Percentiles rank a stretch among this genome's conserved stretches.
Evolutionary conservation across 2,113 vertebrate species (phyloP).

Genomic region (Spheniscus mendiculus): DNA sequence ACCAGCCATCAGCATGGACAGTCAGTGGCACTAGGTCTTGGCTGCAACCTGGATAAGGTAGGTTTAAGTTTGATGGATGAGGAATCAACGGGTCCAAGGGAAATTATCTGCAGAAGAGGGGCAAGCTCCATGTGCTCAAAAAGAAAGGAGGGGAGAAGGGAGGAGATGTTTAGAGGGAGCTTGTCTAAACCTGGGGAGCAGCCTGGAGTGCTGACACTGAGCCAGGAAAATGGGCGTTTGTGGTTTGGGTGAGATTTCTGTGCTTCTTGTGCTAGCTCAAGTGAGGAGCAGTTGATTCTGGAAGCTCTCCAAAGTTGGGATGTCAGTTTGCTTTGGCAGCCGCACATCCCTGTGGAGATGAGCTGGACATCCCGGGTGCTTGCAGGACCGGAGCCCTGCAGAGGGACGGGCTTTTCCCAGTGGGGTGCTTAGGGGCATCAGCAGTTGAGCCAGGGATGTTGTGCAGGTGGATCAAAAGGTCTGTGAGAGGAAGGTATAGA

Average conservation of each 20-base stretch:
- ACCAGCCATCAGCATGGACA: background rate
- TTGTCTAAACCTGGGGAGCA: background rate
- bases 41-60: background rate
- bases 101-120: background rate
- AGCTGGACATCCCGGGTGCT: background rate
- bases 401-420: accelerated
- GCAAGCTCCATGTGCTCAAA: background rate
- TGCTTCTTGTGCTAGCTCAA: background rate
- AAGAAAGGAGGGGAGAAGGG: background rate
- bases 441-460: no score
- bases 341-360: background rate
- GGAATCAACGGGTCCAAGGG: background rate
- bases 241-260: background rate
- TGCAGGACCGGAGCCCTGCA: background rate
- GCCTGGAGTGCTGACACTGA: background rate
- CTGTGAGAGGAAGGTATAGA: background rate
- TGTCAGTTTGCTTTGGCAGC: background rate
- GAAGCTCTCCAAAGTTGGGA: background rate
- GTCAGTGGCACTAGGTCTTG: background rate
- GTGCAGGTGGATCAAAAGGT: background rate
- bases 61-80: background rate
- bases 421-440: background rate
- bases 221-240: background rate
- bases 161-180: background rate
- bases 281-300: background rate